Evolutionary conservation across 1,140 invertebrate species (phyloP).

Genomic region (Stenopsyche tienmushanensis): DNA sequence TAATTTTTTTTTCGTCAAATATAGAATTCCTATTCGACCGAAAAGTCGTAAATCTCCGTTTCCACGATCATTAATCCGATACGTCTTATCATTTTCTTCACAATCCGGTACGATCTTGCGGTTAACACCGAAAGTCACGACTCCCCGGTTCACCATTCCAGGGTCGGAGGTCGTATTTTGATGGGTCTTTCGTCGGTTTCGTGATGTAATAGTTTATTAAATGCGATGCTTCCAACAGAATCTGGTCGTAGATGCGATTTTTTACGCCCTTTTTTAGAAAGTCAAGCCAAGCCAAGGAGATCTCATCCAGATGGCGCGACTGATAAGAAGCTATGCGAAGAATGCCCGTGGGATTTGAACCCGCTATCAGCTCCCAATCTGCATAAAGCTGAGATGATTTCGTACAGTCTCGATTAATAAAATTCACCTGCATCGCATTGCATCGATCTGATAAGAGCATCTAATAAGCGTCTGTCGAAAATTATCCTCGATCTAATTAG

Average conservation of each 20-base stretch:
- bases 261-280: slow-evolving; percentile 34
- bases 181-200: slow-evolving; percentile 24
- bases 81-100: not conserved
- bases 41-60: not conserved
- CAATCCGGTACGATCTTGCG: too few relatives aligned
- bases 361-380: not conserved
- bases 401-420: too few relatives aligned
- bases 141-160: slow-evolving; percentile 17
- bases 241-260: slow-evolving; percentile 15
- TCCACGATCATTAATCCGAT: slow-evolving; percentile 5
- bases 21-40: too few relatives aligned
- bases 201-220: slow-evolving; percentile 39
- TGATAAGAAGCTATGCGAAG: not conserved
- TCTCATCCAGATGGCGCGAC: not conserved
- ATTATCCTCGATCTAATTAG: not conserved
- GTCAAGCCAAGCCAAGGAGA: slow-evolving; percentile 12
- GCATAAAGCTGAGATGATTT: too few relatives aligned
- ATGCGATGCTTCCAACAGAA: slow-evolving; percentile 16
- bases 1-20: too few relatives aligned
- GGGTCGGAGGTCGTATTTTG: slow-evolving; percentile 30
- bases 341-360: not conserved
- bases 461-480: too few relatives aligned
- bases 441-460: too few relatives aligned
- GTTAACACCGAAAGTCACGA: slow-evolving; percentile 34
- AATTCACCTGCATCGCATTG: too few relatives aligned